Base-by-base conservation (phyloP, 2,888 invertebrate genomes). In the Pharmacophagus antenor region DNA sequence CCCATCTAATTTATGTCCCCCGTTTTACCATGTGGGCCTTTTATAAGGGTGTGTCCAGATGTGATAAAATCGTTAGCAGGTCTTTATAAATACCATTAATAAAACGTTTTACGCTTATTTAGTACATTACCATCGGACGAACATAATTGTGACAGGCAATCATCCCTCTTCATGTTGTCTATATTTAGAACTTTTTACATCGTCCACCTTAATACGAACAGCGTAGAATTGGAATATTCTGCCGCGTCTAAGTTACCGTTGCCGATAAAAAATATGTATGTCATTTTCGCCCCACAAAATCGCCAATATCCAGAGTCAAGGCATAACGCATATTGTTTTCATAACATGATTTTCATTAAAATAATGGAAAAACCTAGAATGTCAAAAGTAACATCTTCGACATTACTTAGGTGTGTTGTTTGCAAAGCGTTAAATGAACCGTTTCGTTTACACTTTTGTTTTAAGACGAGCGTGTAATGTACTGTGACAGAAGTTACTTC, bases 401-500 rank as follows among this genome's bases (percentile, higher is more conserved):
- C 31, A 31, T 31, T 31, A 31, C 31, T 12, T 15, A 15, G 31
- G 15, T 31, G 31, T 31, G 31, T 42, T 42, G 15, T 15, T 31
- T 23, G 12, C 10, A 31, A 12, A 53, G 52, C 37, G 42, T 46
- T 50, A 61, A 61, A 58, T 54, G 58, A n/a, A 52, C 52, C 31
- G 48, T 49, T 27, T 63, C 37, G 56, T 44, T 25, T 55, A 55
- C 49, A 60, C 44, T 20, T 58, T 51, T 51, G 25, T 23, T 54
- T 52, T 59, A 46, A 27, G 41, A 58, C 18, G 53, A 58, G 51
- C 65, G 65, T 66, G 58, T 63, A 68, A 69, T 58, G n/a, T 12
- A 51, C 56, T 67, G 62, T 68, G 58, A 31, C 31, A 31, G 15
- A 37, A 62, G 41, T 27, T 31, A 27, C 12, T 37, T 49, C 21